Evolutionary conservation across 2,797 vertebrate species (phyloP).

Genomic region (Enteromius unitaeniatus): DNA sequence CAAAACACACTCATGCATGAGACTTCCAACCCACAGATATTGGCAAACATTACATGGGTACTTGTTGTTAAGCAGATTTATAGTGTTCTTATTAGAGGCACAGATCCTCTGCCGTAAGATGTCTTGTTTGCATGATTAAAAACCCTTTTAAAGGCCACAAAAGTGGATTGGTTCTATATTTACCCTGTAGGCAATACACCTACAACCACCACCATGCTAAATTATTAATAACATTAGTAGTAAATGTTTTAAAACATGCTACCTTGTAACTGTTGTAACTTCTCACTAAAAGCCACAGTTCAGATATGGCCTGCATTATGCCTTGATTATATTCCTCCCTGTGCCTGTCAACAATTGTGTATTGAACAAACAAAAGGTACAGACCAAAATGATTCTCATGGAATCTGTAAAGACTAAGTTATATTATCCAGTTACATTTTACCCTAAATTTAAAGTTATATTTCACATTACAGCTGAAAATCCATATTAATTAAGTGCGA

Average conservation of each 20-base stretch:
- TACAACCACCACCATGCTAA: neutral
- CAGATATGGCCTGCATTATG: neutral
- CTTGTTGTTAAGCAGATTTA: neutral
- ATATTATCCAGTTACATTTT: neutral
- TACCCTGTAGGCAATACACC: neutral
- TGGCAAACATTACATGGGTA: neutral
- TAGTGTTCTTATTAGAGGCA: neutral
- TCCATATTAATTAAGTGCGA: neutral
- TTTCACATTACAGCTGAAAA: neutral
- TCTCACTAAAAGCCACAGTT: neutral
- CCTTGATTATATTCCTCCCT: neutral
- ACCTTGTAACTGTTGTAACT: neutral
- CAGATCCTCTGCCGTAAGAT: neutral
- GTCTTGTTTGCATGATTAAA: neutral
- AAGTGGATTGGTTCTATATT: neutral
- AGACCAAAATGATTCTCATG: neutral
- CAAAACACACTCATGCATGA: conserved; percentile 11
- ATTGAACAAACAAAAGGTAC: neutral
- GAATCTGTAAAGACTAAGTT: neutral
- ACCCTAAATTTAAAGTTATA: neutral
- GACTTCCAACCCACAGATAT: neutral
- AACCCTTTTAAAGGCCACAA: neutral
- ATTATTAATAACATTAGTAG: neutral
- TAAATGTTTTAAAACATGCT: neutral
- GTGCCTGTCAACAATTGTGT: neutral